Percentiles rank a stretch among this genome's conserved stretches.
These are phyloP conservation scores for Poecilus cupreus DNA, from an alignment of 2,888 invertebrate genomes.

Conservation along the genomic window DNA sequence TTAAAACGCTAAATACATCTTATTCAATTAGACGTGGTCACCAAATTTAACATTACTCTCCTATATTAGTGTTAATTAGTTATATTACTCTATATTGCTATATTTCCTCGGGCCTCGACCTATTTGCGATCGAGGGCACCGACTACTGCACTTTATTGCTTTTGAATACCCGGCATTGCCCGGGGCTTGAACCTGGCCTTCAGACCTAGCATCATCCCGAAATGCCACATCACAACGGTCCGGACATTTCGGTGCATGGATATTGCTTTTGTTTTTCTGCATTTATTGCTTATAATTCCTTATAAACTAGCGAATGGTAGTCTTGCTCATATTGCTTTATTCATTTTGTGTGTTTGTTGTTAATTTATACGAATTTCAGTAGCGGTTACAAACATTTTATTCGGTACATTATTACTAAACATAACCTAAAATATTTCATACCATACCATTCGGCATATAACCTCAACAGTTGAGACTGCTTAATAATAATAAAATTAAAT, in stretches of 20 bases:
- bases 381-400: background rate
- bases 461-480: no score
- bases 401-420: no score
- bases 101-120: constrained; percentile 70
- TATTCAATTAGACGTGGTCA: constrained; percentile 21
- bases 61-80: constrained; percentile 34
- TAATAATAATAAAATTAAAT: no score
- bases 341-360: background rate
- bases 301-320: background rate
- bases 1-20: background rate
- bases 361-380: background rate
- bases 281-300: constrained; percentile 27
- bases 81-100: constrained; percentile 71
- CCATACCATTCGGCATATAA: no score
- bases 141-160: constrained; percentile 73
- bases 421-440: no score
- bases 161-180: constrained; percentile 73
- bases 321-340: background rate
- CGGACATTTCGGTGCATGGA: background rate
- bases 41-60: constrained; percentile 42
- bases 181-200: constrained; percentile 67
- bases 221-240: constrained; percentile 35
- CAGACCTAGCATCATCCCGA: constrained; percentile 39
- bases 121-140: constrained; percentile 64
- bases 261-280: constrained; percentile 34